Base-by-base conservation (phyloP, 2,113 vertebrate species). In the Diadophis punctatus region DNA sequence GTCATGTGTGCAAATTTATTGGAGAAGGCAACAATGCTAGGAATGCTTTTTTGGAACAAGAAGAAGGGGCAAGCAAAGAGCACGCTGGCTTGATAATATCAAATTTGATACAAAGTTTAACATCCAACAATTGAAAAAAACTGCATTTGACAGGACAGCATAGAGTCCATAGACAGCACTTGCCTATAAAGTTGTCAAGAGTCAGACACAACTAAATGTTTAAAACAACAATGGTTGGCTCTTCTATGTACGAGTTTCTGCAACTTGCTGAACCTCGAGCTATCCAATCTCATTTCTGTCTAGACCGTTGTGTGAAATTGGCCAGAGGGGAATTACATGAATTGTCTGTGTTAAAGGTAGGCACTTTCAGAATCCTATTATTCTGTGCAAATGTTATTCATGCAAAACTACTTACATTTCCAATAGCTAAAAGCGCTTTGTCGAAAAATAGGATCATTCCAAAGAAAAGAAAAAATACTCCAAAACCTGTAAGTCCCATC, bases 391-490 rank as follows among this genome's bases (percentile, higher is more conserved):
- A 56, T 4, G 14, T 48, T 49, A 85, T 27, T 68, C 30, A 30
- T 34, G 8, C 6, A 93, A 91, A 86, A 91, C 39, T 87, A 98
- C 99, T 99, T 97, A 99, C 99, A 93, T 99, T 99, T 98, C 99
- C 99, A 94, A 99, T 99, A 91, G 99, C 99, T 96, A 99, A 97
- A 68, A 99, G 98, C 23, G 99, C 99, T 98, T 99, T 99, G 97
- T 99, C 99, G 96, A 99, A 99, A 97, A 99, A 99, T 86, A 99
- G 98, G 95, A 99, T 99, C 99, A 99, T 99, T 94, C 99, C 99
- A 94, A 99, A 99, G 97, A 99, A 99, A 63, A 99, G 98, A 97
- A 99, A 99, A 96, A 99, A 99, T 93, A 99, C 99, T 56, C 99
- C 99, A 93, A 99, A 99, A 93, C 99, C 99, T 90, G 99, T 99